Evolutionary conservation across 2,113 vertebrate species (phyloP).

Genomic region (Salvelinus alpinus): DNA sequence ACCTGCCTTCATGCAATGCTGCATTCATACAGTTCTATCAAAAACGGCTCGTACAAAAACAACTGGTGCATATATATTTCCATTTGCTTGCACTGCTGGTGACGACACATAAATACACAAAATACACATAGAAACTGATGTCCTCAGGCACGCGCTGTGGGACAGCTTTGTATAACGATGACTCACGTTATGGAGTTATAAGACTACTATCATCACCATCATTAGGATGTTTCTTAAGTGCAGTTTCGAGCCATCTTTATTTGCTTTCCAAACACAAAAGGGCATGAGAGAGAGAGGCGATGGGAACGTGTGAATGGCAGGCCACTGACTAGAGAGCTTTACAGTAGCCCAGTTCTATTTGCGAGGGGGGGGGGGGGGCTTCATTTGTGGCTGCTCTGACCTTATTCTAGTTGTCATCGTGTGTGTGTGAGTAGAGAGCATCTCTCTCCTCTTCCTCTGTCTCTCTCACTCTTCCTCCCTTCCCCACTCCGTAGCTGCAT

Average conservation of each 20-base stretch:
- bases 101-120: too few relatives aligned
- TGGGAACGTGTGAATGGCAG: neutral
- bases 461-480: conserved; percentile 40
- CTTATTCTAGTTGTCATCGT: conserved; percentile 69
- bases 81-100: too few relatives aligned
- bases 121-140: too few relatives aligned
- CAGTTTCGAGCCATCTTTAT: neutral
- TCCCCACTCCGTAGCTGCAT: conserved; percentile 29
- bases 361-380: conserved; percentile 33
- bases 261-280: neutral
- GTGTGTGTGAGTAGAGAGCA: conserved; percentile 55
- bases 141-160: too few relatives aligned
- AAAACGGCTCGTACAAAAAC: too few relatives aligned
- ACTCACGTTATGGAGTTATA: too few relatives aligned
- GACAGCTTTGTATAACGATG: too few relatives aligned
- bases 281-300: neutral
- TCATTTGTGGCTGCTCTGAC: conserved; percentile 60
- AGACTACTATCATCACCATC: too few relatives aligned
- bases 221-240: neutral
- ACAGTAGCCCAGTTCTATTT: neutral
- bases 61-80: too few relatives aligned
- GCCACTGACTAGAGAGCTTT: conserved; percentile 1
- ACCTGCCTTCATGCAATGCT: too few relatives aligned
- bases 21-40: too few relatives aligned
- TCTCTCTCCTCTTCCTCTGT: conserved; percentile 34